phyloP scores from a whole-genome alignment of 2,113 vertebrate genomes.

The Aleadryas rufinucha region DNA sequence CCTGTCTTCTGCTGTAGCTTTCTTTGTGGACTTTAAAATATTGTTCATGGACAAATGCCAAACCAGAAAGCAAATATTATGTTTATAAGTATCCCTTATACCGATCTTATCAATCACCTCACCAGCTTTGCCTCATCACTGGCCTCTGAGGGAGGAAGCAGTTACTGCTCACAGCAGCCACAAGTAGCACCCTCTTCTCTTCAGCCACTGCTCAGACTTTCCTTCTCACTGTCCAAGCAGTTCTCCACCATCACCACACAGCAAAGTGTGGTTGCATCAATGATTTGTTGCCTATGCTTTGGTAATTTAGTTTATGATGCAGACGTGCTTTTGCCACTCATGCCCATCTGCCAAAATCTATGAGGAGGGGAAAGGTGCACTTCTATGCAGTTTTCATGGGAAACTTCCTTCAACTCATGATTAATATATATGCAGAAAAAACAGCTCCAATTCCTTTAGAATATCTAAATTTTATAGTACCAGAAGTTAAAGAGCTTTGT shows the following conservation, averaged over 20 bases:
- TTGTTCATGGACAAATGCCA: neutral
- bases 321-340: neutral
- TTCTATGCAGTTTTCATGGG: neutral
- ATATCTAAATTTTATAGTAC: neutral
- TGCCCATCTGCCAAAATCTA: neutral
- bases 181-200: neutral
- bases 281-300: neutral
- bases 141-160: neutral
- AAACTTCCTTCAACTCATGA: neutral
- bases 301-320: neutral
- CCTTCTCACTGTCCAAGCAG: neutral
- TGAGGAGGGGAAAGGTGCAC: accelerated
- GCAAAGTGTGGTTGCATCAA: neutral
- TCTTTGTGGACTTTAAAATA: neutral
- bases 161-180: neutral
- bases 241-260: neutral
- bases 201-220: neutral
- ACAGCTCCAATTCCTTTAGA: neutral
- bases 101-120: neutral
- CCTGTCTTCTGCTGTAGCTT: neutral
- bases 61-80: neutral
- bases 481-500: neutral
- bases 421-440: neutral
- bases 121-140: neutral
- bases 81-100: neutral